Evolutionary conservation across 2,888 invertebrate species (phyloP).

Genomic region (Amiota communis): DNA sequence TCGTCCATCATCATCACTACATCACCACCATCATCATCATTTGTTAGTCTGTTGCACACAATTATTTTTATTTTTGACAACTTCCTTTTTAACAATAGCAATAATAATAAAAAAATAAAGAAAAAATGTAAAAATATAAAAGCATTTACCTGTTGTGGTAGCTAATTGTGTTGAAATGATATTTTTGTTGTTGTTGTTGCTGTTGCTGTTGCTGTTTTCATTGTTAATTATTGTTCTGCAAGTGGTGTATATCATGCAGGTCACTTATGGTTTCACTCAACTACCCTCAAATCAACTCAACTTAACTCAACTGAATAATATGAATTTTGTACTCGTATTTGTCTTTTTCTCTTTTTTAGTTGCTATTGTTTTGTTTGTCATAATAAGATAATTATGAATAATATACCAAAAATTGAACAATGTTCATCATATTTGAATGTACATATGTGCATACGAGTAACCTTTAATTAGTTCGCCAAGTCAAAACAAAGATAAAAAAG

Average conservation of each 20-base stretch:
- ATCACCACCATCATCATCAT: background rate
- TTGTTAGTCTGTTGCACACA: background rate
- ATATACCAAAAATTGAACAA: background rate
- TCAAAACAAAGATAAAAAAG: background rate
- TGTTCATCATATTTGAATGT: background rate
- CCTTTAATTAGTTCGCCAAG: conserved; percentile 24
- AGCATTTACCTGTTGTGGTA: conserved; percentile 25
- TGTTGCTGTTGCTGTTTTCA: conserved; percentile 28
- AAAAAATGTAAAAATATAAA: conserved; percentile 7
- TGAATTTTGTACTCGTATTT: no score
- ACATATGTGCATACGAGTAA: background rate
- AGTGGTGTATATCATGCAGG: conserved; percentile 29
- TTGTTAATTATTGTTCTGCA: conserved; percentile 18
- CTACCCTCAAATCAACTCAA: no score
- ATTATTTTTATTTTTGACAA: background rate
- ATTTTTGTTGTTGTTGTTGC: conserved; percentile 28
- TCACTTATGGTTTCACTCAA: background rate
- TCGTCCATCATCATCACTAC: no score
- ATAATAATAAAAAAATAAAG: background rate
- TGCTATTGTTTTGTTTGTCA: conserved; percentile 21
- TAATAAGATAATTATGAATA: conserved; percentile 25
- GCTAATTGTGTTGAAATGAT: conserved; percentile 16
- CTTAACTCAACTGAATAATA: no score
- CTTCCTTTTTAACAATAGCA: background rate
- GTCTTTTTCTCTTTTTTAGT: background rate